A percentile compares a stretch with the other conserved stretches of the same genome.
Evolutionary conservation across 37 sponge, comb jelly and placozoan species (phyloP).

Genomic region (Halichondria panicea): DNA sequence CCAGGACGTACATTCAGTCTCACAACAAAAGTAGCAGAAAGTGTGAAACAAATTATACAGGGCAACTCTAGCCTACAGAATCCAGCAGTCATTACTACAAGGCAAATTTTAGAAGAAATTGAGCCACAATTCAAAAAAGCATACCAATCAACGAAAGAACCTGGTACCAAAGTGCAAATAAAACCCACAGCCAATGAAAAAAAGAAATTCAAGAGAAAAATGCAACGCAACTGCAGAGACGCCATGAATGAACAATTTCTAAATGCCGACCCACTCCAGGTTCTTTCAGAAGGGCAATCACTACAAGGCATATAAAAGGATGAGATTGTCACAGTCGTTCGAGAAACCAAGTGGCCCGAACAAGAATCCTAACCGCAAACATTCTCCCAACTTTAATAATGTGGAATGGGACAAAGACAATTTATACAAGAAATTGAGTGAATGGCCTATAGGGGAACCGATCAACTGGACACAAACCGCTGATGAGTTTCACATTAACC

Average conservation of each 20-base stretch:
- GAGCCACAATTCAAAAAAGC: conserved; percentile 1
- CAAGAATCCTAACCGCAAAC: background rate
- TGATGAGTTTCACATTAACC: conserved; percentile 9
- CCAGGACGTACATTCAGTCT: background rate
- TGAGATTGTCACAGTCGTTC: conserved; percentile 7
- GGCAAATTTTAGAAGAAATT: conserved; percentile 3
- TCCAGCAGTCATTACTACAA: background rate
- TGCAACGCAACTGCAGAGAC: conserved; percentile 15
- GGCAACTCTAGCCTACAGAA: too few species aligned
- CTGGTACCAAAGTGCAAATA: background rate
- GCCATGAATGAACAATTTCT: conserved; percentile 12
- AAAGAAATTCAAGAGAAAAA: conserved; percentile 4
- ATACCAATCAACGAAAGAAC: background rate
- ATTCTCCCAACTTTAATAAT: conserved; percentile 34
- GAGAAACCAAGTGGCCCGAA: conserved; percentile 7
- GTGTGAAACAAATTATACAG: background rate
- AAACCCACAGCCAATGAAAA: conserved; percentile 18
- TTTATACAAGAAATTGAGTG: background rate
- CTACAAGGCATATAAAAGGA: conserved; percentile 9
- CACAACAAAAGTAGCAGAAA: background rate
- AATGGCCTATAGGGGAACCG: conserved; percentile 17
- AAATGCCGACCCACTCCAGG: background rate
- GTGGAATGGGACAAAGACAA: conserved; percentile 33
- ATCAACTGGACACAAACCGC: conserved; percentile 20
- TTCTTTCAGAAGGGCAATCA: conserved; percentile 27